These are phyloP conservation scores for Antechinus flavipes DNA, from an alignment of 2,113 vertebrate species.

Conservation along the genomic window DNA sequence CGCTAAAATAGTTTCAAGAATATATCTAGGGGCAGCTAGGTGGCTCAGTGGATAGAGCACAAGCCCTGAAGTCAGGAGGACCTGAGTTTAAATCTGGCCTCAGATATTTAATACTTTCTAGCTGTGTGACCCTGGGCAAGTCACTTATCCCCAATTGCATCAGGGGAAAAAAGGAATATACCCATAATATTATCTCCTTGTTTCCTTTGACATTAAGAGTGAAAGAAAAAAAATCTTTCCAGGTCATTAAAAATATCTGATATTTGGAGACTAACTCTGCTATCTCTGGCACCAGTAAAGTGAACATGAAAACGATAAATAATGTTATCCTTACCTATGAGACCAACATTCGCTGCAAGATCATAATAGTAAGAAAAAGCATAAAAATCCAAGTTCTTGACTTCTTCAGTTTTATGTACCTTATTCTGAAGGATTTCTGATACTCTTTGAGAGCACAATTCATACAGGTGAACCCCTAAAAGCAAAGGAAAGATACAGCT, in stretches of 20 bases:
- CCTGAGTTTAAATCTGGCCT: too few relatives aligned
- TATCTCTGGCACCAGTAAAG: neutral
- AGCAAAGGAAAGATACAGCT: neutral
- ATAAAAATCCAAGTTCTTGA: conserved; percentile 89
- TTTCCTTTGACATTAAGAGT: neutral
- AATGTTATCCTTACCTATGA: conserved; percentile 86
- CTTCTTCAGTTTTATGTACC: conserved; percentile 86
- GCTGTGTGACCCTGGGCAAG: too few relatives aligned
- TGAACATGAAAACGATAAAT: neutral
- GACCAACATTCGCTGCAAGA: conserved; percentile 88
- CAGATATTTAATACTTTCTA: too few relatives aligned
- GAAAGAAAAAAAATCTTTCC: neutral
- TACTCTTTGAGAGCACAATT: conserved; percentile 89
- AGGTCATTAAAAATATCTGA: neutral
- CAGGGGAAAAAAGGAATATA: neutral
- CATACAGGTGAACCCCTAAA: conserved; percentile 86
- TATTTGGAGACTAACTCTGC: neutral
- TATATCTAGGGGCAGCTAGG: too few relatives aligned
- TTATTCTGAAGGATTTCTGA: conserved; percentile 88
- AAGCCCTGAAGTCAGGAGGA: too few relatives aligned
- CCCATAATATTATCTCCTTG: neutral
- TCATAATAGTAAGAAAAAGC: conserved; percentile 97
- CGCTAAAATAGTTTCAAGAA: neutral
- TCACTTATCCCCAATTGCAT: too few relatives aligned
- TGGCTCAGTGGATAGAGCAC: too few relatives aligned